phyloP scores from a whole-genome alignment of 2,888 invertebrate genomes.

The Laothoe populi region DNA sequence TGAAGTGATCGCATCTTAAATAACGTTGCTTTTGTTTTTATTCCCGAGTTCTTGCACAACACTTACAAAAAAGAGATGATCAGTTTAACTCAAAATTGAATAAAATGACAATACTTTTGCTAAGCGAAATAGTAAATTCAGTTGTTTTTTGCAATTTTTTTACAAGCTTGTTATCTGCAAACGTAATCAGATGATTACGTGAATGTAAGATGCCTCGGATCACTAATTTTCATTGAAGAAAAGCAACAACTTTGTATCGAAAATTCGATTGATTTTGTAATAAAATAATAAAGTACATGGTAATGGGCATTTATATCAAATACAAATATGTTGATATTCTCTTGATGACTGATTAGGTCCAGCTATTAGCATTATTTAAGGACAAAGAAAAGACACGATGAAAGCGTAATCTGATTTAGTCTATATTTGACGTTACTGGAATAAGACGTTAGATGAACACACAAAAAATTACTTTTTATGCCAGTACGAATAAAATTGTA shows the following conservation, averaged over 20 bases:
- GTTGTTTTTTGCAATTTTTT: neutral
- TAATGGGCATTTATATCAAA: too few relatives aligned
- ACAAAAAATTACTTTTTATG: too few relatives aligned
- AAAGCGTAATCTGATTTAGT: too few relatives aligned
- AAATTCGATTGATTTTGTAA: too few relatives aligned
- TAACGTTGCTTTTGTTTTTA: neutral
- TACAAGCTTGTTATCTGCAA: neutral
- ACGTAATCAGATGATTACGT: neutral
- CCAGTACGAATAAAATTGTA: too few relatives aligned
- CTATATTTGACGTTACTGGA: too few relatives aligned
- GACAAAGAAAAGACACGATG: too few relatives aligned
- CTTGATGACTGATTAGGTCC: neutral
- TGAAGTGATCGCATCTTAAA: neutral
- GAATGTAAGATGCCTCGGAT: neutral
- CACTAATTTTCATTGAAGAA: neutral
- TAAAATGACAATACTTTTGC: neutral
- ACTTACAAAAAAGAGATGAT: constrained; percentile 6
- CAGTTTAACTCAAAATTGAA: neutral
- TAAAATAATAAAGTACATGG: too few relatives aligned
- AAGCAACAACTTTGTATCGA: neutral
- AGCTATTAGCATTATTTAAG: neutral
- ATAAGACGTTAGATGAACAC: too few relatives aligned
- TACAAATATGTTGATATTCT: neutral
- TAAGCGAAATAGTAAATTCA: neutral
- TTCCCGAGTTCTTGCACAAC: neutral